These are phyloP conservation scores for Campoletis sonorensis DNA, from an alignment of 1,140 invertebrate genomes.

Conservation along the genomic window DNA sequence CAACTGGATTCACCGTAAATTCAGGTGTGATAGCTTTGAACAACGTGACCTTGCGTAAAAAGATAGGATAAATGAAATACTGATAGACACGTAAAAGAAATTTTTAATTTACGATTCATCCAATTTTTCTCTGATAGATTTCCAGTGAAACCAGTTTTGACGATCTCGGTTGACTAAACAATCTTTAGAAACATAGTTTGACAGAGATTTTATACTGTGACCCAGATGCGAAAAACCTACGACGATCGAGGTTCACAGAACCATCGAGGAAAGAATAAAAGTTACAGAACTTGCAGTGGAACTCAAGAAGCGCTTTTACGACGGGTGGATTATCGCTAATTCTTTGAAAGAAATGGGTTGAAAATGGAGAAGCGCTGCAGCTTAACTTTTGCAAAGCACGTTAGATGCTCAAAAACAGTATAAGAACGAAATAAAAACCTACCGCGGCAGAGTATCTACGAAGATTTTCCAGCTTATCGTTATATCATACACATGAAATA, in stretches of 20 bases:
- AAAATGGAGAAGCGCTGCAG: constrained; percentile 32
- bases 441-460: neutral
- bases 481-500: neutral
- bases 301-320: constrained; percentile 23
- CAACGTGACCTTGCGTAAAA: no score
- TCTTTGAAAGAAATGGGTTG: constrained; percentile 55
- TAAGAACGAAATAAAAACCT: neutral
- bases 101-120: no score
- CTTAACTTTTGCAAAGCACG: constrained; percentile 1
- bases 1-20: no score
- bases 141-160: no score
- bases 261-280: neutral
- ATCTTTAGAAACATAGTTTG: no score
- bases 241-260: constrained; percentile 30
- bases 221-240: neutral
- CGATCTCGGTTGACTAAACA: no score
- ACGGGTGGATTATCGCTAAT: constrained; percentile 64
- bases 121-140: no score
- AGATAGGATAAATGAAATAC: no score
- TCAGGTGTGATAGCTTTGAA: no score
- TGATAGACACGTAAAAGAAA: no score
- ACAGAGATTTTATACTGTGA: neutral
- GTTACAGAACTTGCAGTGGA: neutral
- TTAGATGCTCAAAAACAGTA: neutral
- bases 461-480: neutral